A percentile compares a stretch with the other conserved stretches of the same genome.
These are phyloP conservation scores for Lumbricus terrestris DNA, from an alignment of 2,888 invertebrate genomes.

Conservation along the genomic window DNA sequence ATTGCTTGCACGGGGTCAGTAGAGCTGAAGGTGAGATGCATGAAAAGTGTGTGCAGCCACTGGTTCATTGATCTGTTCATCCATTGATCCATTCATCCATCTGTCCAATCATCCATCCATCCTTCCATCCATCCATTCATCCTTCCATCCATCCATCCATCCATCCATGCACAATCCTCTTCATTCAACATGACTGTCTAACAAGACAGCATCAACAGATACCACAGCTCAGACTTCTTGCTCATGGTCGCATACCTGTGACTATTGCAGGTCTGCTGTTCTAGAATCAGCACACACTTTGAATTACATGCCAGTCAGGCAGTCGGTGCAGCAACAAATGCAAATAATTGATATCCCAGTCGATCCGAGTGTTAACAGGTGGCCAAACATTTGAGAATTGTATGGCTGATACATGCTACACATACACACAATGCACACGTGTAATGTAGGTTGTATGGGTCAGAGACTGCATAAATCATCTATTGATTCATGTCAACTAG, in stretches of 20 bases:
- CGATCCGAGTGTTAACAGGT: not conserved
- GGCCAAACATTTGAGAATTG: not conserved
- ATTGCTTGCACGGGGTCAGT: not conserved
- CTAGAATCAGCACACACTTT: not conserved
- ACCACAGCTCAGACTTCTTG: not conserved
- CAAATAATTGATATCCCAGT: not conserved
- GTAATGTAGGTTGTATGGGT: not conserved
- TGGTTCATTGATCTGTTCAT: no score
- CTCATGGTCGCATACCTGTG: not conserved
- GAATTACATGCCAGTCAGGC: not conserved
- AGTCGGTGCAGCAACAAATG: not conserved
- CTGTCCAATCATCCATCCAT: not conserved
- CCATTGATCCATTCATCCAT: not conserved
- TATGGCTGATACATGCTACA: not conserved
- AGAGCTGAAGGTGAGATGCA: not conserved
- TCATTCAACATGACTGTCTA: not conserved
- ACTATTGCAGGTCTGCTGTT: not conserved
- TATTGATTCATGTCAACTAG: slow-evolving; percentile 3
- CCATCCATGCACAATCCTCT: not conserved
- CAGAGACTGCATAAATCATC: not conserved
- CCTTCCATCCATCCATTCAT: not conserved
- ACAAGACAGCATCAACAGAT: not conserved
- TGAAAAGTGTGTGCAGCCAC: not conserved
- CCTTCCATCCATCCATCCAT: not conserved
- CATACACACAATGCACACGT: no score